Evolutionary conservation across 64 coral and sea anemone genomes (phyloP).

Genomic region (Porites australiensis): DNA sequence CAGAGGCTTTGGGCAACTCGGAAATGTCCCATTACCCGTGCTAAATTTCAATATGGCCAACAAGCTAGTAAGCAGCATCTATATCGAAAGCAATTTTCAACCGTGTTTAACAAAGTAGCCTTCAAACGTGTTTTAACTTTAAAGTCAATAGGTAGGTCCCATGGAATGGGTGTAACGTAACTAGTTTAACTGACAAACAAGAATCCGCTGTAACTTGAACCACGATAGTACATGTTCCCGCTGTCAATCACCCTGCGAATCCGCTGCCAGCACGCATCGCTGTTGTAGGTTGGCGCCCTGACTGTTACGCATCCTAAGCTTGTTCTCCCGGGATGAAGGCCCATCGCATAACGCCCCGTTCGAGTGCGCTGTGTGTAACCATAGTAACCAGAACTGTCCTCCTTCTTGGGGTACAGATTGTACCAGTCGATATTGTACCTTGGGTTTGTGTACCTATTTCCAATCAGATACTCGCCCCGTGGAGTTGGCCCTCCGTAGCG

Average conservation of each 20-base stretch:
- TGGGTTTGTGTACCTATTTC: not conserved
- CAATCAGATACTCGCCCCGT: slow-evolving; percentile 18
- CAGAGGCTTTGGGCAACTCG: too few species aligned
- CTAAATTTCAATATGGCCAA: too few species aligned
- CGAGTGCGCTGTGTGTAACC: slow-evolving; percentile 23
- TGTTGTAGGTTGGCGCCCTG: slow-evolving; percentile 33
- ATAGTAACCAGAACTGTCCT: slow-evolving; percentile 83
- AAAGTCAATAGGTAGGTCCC: too few species aligned
- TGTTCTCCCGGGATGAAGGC: slow-evolving; percentile 30
- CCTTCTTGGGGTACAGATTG: slow-evolving; percentile 68
- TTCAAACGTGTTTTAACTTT: too few species aligned
- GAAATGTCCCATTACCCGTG: too few species aligned
- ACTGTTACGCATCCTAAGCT: slow-evolving; percentile 73
- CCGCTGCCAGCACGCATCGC: slow-evolving; percentile 52
- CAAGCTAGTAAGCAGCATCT: too few species aligned
- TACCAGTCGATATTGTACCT: slow-evolving; percentile 64
- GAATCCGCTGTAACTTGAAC: slow-evolving; percentile 56
- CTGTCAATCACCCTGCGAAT: slow-evolving; percentile 50
- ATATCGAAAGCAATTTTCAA: too few species aligned
- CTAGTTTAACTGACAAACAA: slow-evolving; percentile 44
- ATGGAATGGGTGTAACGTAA: too few species aligned
- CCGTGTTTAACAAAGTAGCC: too few species aligned
- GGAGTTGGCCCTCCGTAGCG: not conserved
- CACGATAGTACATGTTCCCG: slow-evolving; percentile 57
- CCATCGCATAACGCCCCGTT: slow-evolving; percentile 53